Percentiles rank a stretch among this genome's conserved stretches.
These are phyloP conservation scores for Drosophila paranaensis DNA, from an alignment of 2,888 invertebrate species.

Conservation along the genomic window DNA sequence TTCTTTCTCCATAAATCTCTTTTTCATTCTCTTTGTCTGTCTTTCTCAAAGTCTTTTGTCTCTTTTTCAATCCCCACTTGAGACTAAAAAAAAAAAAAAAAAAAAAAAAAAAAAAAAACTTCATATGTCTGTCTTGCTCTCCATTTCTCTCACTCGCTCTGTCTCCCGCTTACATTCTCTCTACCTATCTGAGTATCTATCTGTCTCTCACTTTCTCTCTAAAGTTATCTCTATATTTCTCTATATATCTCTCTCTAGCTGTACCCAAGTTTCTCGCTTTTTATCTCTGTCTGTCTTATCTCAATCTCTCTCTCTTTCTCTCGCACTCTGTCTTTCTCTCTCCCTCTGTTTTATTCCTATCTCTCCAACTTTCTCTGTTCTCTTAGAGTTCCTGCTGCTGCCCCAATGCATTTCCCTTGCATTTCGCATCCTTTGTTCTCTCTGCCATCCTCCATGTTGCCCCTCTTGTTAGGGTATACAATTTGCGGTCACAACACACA, in stretches of 20 bases:
- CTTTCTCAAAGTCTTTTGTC: background rate
- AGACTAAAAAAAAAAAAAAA: no score
- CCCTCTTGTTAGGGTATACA: conserved; percentile 29
- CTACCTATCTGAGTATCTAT: no score
- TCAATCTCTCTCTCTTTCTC: background rate
- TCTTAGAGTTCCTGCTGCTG: background rate
- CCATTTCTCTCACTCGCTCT: background rate
- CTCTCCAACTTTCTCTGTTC: background rate
- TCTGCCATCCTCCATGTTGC: background rate
- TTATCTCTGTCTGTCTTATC: no score
- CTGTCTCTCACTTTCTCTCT: no score
- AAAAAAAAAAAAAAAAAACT: no score
- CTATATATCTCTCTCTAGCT: no score
- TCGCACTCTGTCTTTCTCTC: background rate
- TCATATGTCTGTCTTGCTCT: no score
- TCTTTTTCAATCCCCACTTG: no score
- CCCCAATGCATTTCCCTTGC: background rate
- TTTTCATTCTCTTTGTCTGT: background rate
- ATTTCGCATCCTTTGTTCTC: background rate
- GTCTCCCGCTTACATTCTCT: no score
- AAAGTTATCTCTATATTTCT: no score
- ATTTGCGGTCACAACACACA: background rate
- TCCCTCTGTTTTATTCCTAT: background rate
- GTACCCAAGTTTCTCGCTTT: background rate
- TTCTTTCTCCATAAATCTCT: no score